Percentiles rank a stretch among this genome's conserved stretches.
These are phyloP conservation scores for Loripinus fragilis DNA, from an alignment of 2,888 invertebrate species.

Conservation along the genomic window DNA sequence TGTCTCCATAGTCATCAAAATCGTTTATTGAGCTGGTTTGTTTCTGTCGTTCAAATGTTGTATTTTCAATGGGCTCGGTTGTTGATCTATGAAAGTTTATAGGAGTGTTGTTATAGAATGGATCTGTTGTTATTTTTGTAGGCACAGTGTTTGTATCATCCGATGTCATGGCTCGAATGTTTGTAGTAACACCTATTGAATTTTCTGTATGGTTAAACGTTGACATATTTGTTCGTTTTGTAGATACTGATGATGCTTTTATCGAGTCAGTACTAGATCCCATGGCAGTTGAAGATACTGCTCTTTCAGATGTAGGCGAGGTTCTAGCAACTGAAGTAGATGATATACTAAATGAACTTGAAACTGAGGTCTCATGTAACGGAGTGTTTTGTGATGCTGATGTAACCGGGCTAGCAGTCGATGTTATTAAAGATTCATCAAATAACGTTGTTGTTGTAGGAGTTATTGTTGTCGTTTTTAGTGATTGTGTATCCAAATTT, in stretches of 20 bases:
- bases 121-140: not conserved
- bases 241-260: not conserved
- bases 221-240: not conserved
- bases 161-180: not conserved
- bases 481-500: no score
- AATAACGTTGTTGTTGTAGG: no score
- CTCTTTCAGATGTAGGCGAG: no score
- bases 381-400: no score
- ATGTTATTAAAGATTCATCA: no score
- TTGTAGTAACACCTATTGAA: not conserved
- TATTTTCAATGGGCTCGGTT: not conserved
- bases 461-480: no score
- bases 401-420: no score
- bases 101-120: not conserved
- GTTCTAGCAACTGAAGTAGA: no score
- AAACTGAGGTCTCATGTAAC: no score
- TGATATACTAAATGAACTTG: no score
- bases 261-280: not conserved
- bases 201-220: not conserved
- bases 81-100: not conserved
- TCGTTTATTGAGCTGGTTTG: not conserved
- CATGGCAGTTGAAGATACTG: not conserved
- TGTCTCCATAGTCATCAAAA: conserved; percentile 34
- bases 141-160: not conserved
- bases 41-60: not conserved